phyloP scores from a whole-genome alignment of 53 echinoderm and acorn worm genomes.

The Holothuria leucospilota region DNA sequence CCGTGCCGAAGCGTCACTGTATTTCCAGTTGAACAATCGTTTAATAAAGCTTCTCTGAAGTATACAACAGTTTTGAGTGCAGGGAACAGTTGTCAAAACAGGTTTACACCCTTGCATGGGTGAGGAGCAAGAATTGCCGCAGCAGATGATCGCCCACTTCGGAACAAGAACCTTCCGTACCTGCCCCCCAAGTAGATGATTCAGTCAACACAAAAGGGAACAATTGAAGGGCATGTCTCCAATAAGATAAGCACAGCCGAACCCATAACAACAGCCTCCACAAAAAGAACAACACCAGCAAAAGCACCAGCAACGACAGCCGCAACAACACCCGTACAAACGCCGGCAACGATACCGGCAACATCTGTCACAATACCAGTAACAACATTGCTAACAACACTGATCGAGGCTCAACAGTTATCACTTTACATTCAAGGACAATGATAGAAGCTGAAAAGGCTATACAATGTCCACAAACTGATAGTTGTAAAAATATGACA shows the following conservation, averaged over 20 bases:
- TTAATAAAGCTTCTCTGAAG: not conserved
- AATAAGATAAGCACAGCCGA: not conserved
- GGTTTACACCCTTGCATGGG: not conserved
- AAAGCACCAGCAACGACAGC: not conserved
- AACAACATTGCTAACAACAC: not conserved
- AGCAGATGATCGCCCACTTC: conserved; percentile 7
- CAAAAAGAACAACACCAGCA: not conserved
- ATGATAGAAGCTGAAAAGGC: not conserved
- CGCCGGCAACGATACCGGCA: no score
- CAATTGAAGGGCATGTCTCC: not conserved
- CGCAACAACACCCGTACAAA: not conserved
- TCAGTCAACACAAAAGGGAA: not conserved
- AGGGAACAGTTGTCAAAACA: conserved; percentile 3
- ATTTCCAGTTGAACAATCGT: not conserved
- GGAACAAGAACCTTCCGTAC: not conserved
- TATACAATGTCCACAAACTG: not conserved
- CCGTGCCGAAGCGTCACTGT: not conserved
- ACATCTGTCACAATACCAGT: no score
- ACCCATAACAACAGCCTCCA: not conserved
- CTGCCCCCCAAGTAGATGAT: not conserved
- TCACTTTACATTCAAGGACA: not conserved
- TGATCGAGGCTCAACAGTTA: not conserved
- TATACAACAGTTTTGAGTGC: not conserved
- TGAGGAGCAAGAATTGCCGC: no score
- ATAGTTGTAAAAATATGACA: not conserved